These are phyloP conservation scores for Alexandromys fortis DNA, from an alignment of 2,113 vertebrate genomes.

Conservation along the genomic window DNA sequence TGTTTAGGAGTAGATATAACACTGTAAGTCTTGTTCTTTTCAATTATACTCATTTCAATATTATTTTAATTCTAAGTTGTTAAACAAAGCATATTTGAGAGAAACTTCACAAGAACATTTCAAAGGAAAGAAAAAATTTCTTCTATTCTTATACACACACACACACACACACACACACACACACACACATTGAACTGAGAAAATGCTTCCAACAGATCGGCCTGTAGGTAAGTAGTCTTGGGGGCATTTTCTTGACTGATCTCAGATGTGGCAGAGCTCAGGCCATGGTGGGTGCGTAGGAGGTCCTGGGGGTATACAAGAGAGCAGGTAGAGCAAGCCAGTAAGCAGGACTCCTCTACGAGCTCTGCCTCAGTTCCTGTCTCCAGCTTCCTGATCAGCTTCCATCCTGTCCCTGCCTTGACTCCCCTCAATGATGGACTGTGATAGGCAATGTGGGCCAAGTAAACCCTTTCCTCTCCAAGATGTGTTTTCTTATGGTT, in stretches of 20 bases:
- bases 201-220: not conserved
- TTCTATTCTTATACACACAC: not conserved
- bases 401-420: too few species aligned
- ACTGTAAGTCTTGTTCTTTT: not conserved
- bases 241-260: not conserved
- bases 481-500: too few species aligned
- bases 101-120: not conserved
- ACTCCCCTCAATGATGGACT: too few species aligned
- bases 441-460: too few species aligned
- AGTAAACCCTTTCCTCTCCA: too few species aligned
- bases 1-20: not conserved
- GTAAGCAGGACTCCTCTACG: not conserved
- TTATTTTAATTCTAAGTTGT: conserved; percentile 18
- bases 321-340: not conserved
- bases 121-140: not conserved
- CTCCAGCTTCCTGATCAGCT: too few species aligned
- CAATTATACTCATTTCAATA: not conserved
- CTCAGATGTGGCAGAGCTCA: not conserved
- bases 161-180: too few species aligned
- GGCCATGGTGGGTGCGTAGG: not conserved
- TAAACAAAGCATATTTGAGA: conserved; percentile 29
- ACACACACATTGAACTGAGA: not conserved
- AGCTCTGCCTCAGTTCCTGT: not conserved
- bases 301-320: not conserved
- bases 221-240: not conserved